Base-by-base conservation (phyloP, 1,140 invertebrate species). In the Agrypnia vestita region DNA sequence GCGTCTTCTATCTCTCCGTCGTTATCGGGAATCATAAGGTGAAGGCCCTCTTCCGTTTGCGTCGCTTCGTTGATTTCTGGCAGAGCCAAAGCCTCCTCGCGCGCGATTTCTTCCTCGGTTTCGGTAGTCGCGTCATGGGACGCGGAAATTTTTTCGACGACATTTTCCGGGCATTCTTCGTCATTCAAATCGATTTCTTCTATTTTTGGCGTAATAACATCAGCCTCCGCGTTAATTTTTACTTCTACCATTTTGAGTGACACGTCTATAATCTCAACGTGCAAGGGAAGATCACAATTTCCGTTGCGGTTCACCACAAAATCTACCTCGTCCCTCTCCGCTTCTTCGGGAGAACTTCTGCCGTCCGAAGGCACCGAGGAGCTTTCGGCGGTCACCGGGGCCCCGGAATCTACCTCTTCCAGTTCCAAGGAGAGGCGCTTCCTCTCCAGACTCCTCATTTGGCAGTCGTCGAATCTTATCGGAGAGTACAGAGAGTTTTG, bases 391-490 rank as follows among this genome's bases (percentile, higher is more conserved):
- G n/a, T 71, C 19, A 12, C 73, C 15, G 53, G 44, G 6, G 19
- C 43, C n/a, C 9, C 13, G n/a, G 67, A 67, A 21, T 7, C 19
- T 46, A 13, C 6, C 21, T 74, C 55, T 51, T 25, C 47, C 44
- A 43, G 74, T 80, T 89, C 88, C 4, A 86, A 79, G 85, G 89
- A 86, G 86, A 88, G 86, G 21, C 80, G 53, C 10, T 61, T 35
- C 49, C 67, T 71, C 4, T 78, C 76, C 11, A 9, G 21, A 76
- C 88, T 88, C 79, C 89, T 87, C 78, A 86, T 84, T 55, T 87
- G 86, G 84, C 88, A 89, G 73, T 87, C 89, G 84, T 90, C 89
- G 84, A 90, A 90, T n/a, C 86, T 89, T 47, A 90, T 90, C n/a
- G 89, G 81, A 43, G 88, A 87, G 80, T 87, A 90, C 4, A 90